A percentile compares a stretch with the other conserved stretches of the same genome.
These are phyloP conservation scores for Agriopis marginaria DNA, from an alignment of 2,888 invertebrate genomes.

Conservation along the genomic window DNA sequence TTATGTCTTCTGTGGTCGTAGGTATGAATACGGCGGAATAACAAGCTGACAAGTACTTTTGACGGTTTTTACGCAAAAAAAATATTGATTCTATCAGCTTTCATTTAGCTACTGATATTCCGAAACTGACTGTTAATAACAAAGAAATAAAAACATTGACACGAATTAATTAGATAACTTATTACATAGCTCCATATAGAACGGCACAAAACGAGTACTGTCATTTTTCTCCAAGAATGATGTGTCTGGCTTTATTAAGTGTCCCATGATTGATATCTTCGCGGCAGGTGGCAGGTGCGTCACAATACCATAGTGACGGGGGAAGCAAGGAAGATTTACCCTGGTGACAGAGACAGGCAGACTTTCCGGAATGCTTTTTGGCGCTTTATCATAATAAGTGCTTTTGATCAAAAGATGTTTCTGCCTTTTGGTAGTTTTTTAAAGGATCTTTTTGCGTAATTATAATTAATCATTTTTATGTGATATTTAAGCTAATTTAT, in stretches of 20 bases:
- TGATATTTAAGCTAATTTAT: background rate
- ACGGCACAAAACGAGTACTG: conserved; percentile 42
- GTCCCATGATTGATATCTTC: conserved; percentile 78
- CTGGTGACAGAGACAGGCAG: conserved; percentile 33
- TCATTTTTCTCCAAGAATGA: conserved; percentile 49
- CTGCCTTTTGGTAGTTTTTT: conserved; percentile 2
- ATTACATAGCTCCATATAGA: conserved; percentile 39
- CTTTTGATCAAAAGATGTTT: conserved; percentile 18
- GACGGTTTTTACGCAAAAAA: no score
- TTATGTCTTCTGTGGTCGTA: no score
- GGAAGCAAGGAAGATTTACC: conserved; percentile 36
- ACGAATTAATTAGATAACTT: conserved; percentile 32
- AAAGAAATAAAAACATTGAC: background rate
- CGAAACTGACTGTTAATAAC: background rate
- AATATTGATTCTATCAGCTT: no score
- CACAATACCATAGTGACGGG: conserved; percentile 45
- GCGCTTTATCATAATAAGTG: conserved; percentile 27
- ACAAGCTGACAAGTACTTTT: no score
- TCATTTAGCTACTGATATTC: no score
- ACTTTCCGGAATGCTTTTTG: conserved; percentile 42
- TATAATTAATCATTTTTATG: background rate
- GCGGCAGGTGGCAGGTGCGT: conserved; percentile 66
- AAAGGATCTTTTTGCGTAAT: background rate
- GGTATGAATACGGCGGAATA: no score
- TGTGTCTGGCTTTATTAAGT: conserved; percentile 76